These are phyloP conservation scores for Anas georgica DNA, from an alignment of 2,797 vertebrate species.

Conservation along the genomic window DNA sequence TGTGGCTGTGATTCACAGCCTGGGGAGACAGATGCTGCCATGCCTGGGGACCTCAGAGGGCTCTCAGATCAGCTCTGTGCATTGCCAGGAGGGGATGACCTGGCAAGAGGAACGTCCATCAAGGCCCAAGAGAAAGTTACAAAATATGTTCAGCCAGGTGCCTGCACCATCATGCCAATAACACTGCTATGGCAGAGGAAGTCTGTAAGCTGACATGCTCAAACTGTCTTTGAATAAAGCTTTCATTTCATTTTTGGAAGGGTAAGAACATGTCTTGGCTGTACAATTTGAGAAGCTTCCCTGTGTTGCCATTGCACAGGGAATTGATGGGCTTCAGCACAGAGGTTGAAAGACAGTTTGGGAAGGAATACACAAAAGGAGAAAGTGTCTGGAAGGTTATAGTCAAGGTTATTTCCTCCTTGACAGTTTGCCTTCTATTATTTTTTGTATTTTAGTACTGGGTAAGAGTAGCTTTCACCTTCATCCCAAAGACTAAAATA, in stretches of 20 bases:
- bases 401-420: background rate
- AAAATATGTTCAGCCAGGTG: background rate
- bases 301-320: background rate
- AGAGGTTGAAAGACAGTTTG: background rate
- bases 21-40: background rate
- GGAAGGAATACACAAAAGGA: background rate
- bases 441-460: background rate
- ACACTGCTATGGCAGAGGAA: background rate
- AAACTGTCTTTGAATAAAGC: background rate
- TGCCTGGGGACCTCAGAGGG: rapidly evolving
- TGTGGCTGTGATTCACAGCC: background rate
- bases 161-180: background rate
- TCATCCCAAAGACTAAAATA: background rate
- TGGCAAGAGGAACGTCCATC: background rate
- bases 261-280: background rate
- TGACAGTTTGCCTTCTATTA: background rate
- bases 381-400: background rate
- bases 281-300: background rate
- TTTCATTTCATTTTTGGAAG: background rate
- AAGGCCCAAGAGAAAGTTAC: background rate
- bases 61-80: background rate
- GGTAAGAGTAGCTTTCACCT: background rate
- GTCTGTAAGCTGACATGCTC: background rate
- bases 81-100: background rate
- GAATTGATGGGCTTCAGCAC: background rate